phyloP scores from a whole-genome alignment of 2,888 invertebrate genomes.

The Pollenia amentaria region DNA sequence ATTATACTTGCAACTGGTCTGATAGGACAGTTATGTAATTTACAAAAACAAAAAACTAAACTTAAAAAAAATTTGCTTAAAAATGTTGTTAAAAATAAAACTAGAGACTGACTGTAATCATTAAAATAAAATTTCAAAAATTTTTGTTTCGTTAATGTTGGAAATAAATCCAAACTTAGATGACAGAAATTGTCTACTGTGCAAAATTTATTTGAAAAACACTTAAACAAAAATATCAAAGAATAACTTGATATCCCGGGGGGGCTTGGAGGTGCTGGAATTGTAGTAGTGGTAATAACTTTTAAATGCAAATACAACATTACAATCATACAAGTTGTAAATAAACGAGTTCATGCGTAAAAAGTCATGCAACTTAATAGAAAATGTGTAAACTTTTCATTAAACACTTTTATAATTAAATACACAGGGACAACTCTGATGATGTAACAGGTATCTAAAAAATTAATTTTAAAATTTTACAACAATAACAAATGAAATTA shows the following conservation, averaged over 20 bases:
- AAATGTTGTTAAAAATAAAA: constrained; percentile 42
- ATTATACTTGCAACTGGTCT: constrained; percentile 65
- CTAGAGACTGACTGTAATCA: constrained; percentile 52
- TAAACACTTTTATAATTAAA: background rate
- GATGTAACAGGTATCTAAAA: background rate
- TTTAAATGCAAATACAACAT: constrained; percentile 11
- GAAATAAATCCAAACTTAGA: constrained; percentile 25
- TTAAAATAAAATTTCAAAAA: constrained; percentile 31
- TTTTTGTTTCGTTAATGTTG: constrained; percentile 5
- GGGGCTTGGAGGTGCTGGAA: background rate
- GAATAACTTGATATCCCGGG: background rate
- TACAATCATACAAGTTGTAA: background rate
- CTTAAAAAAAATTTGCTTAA: constrained; percentile 16
- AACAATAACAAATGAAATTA: too few relatives aligned
- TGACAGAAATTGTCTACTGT: constrained; percentile 32
- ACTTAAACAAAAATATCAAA: constrained; percentile 43
- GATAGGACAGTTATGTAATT: constrained; percentile 68
- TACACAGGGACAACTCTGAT: background rate
- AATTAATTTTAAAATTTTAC: too few relatives aligned
- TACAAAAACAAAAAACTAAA: constrained; percentile 5
- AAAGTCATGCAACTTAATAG: background rate
- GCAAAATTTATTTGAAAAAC: constrained; percentile 17
- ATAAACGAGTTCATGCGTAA: background rate
- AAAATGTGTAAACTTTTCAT: background rate
- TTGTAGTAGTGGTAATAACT: background rate